These are phyloP conservation scores for Girardia tigrina DNA, from an alignment of 2,888 invertebrate genomes.

Conservation along the genomic window DNA sequence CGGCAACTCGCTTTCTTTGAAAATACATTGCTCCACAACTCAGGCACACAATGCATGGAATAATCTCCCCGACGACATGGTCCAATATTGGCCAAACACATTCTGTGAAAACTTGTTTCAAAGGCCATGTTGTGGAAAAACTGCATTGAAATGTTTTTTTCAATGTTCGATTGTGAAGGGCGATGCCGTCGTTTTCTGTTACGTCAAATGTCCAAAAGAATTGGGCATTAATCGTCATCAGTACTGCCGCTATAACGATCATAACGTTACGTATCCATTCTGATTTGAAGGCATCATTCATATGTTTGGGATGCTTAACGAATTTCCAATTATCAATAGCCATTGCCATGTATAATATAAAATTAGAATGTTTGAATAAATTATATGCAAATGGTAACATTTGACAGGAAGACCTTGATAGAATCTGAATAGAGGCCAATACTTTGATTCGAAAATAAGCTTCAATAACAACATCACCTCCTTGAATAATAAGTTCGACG, in stretches of 20 bases:
- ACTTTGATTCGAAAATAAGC: background rate
- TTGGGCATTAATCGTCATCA: slow-evolving; percentile 26
- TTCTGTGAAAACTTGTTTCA: slow-evolving; percentile 13
- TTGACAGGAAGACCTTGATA: slow-evolving; percentile 11
- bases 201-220: slow-evolving; percentile 30
- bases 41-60: background rate
- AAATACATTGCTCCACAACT: slow-evolving; percentile 12
- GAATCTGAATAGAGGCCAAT: background rate
- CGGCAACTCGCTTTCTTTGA: background rate
- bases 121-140: slow-evolving; percentile 27
- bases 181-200: background rate
- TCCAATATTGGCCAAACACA: slow-evolving; percentile 29
- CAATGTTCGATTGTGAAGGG: background rate
- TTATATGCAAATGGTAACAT: slow-evolving; percentile 5
- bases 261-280: slow-evolving; percentile 26
- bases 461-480: slow-evolving; percentile 20
- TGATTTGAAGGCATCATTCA: background rate
- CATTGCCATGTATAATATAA: slow-evolving; percentile 21
- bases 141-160: slow-evolving; percentile 16
- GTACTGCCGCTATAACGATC: background rate
- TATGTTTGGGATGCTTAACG: background rate
- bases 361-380: slow-evolving; percentile 17
- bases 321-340: slow-evolving; percentile 28
- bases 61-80: slow-evolving; percentile 15
- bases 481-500: background rate